Base-by-base conservation (phyloP, 2,797 vertebrate genomes). In the Ctenosaura bakeri region DNA sequence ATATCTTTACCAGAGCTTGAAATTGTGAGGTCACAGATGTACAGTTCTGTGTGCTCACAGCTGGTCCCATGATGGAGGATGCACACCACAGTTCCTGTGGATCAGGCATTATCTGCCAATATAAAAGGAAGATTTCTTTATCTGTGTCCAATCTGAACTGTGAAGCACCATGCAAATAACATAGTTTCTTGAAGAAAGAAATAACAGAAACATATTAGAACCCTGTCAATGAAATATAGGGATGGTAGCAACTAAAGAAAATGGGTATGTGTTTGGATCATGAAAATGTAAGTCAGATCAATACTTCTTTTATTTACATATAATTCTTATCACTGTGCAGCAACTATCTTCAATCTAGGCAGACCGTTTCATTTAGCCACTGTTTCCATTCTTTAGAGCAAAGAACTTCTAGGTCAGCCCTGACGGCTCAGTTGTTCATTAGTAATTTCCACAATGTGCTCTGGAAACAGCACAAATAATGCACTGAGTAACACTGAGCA, bases 21-120 rank as follows among this genome's bases (percentile, higher is more conserved):
- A 73, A 92, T 89, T 92, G 74, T 92, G 91, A 92, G 80, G 85
- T 92, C 91, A 92, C 62, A 87, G 73, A 84, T 71, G 56, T 35
- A 77, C 80, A 59, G 38, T 73, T 83, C 91, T 62, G 2, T 35
- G 26, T 64, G 22, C 52, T 24, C 56, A 38, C n/a, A 50, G 22
- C 32, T 82, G 69, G 42, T 64, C 46, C 12, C 35, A 73, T 2
- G 24, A 24, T 18, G 18, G 5, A 54, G 14, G 42, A 73, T 22
- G 22, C 1, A 20, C 6, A 24, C 32, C 0, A 32, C 7, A 6
- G 3, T 1, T 81, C 4, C 4, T 29, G 20, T 1, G 20, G 54
- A 16, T 20, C 6, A 42, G 5, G 20, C 29, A 73, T 7, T 29
- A 46, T 10, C 20, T 85, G 10, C 38, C 59, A 1, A 46, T 10